Evolutionary conservation across 1,140 invertebrate species (phyloP).

Genomic region (Ooceraea biroi): DNA sequence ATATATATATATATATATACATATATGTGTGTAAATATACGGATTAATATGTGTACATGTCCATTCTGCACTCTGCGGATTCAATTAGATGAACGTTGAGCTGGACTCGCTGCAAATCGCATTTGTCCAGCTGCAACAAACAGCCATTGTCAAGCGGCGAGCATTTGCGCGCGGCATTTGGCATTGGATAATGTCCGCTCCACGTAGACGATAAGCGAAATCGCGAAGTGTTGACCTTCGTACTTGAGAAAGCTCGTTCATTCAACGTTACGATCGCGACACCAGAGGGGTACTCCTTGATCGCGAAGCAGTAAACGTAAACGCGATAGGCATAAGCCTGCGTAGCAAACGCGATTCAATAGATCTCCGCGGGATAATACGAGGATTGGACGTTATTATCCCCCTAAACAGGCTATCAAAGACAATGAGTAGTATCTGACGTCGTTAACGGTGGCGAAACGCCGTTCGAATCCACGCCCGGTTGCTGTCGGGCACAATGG

Average conservation of each 20-base stretch:
- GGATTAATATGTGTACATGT: too few relatives aligned
- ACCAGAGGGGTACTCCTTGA: slow-evolving; percentile 20
- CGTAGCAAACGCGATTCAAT: slow-evolving; percentile 51
- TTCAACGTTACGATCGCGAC: slow-evolving; percentile 39
- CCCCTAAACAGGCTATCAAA: slow-evolving; percentile 57
- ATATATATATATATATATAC: neutral
- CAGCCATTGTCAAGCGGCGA: slow-evolving; percentile 35
- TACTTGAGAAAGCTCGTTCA: slow-evolving; percentile 59
- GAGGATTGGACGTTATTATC: slow-evolving; percentile 48
- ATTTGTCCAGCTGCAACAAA: slow-evolving; percentile 14
- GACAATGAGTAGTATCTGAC: slow-evolving; percentile 50
- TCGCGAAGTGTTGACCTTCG: slow-evolving; percentile 21
- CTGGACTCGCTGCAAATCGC: neutral
- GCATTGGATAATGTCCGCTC: slow-evolving; percentile 32
- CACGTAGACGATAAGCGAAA: slow-evolving; percentile 43
- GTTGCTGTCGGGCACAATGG: slow-evolving; percentile 24
- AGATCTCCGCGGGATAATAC: slow-evolving; percentile 51
- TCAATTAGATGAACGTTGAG: neutral
- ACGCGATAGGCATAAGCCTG: slow-evolving; percentile 39
- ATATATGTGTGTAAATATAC: neutral
- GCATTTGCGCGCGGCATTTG: slow-evolving; percentile 19
- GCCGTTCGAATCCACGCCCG: slow-evolving; percentile 2
- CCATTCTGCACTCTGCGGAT: too few relatives aligned
- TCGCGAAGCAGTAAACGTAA: slow-evolving; percentile 30
- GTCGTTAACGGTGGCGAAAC: slow-evolving; percentile 36